phyloP scores from a whole-genome alignment of 2,888 invertebrate genomes.

The Calameuta idolon region DNA sequence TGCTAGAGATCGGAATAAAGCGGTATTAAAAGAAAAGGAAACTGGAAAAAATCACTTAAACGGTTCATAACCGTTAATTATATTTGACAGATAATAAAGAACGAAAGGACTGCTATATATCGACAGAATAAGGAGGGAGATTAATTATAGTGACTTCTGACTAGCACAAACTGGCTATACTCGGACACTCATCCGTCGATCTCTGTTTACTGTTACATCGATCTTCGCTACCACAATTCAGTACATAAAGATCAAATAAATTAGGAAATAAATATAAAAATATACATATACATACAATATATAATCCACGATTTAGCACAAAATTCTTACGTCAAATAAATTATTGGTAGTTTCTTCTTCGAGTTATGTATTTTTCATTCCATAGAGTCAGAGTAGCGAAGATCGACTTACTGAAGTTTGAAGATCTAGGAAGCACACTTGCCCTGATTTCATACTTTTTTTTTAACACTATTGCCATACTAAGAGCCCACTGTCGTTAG shows the following conservation, averaged over 20 bases:
- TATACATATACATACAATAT: slow-evolving; percentile 20
- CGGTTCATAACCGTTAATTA: slow-evolving; percentile 23
- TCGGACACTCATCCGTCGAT: slow-evolving; percentile 21
- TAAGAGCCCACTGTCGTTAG: background rate
- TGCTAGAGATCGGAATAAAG: background rate
- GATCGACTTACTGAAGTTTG: background rate
- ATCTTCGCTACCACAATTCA: background rate
- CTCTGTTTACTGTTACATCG: slow-evolving; percentile 14
- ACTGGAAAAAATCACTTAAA: slow-evolving; percentile 14
- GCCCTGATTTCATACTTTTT: background rate
- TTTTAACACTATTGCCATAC: background rate
- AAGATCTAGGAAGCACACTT: background rate
- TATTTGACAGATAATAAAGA: slow-evolving; percentile 13
- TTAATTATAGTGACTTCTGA: slow-evolving; percentile 40
- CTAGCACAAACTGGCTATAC: slow-evolving; percentile 50
- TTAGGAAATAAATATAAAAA: slow-evolving; percentile 17
- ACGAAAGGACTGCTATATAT: slow-evolving; percentile 24
- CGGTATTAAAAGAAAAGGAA: background rate
- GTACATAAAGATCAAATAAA: slow-evolving; percentile 1
- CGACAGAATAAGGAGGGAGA: slow-evolving; percentile 18
- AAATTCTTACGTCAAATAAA: slow-evolving; percentile 10
- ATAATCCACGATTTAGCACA: slow-evolving; percentile 27
- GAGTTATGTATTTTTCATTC: background rate
- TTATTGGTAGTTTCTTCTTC: background rate
- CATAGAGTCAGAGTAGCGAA: background rate